Conservation (phyloP, 2,888 invertebrate genomes). For the Leucophenga maculata region DNA sequence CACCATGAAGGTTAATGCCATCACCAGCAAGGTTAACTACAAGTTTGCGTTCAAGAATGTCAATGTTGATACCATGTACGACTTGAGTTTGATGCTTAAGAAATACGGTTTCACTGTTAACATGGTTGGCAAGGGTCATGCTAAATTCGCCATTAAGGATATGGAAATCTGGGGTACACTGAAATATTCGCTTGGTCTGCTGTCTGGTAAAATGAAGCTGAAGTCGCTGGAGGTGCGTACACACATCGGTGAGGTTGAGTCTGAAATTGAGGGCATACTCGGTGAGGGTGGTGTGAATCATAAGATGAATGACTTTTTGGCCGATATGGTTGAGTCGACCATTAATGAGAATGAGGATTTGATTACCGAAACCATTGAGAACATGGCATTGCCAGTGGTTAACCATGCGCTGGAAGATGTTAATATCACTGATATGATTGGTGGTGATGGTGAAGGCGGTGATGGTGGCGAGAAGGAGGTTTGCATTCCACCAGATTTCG, state of each 20-base stretch:
- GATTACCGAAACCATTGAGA: constrained; percentile 59
- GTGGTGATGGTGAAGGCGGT: constrained; percentile 41
- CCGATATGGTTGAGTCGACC: constrained; percentile 52
- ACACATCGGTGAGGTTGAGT: constrained; percentile 61
- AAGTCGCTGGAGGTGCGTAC: constrained; percentile 60
- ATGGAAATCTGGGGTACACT: constrained; percentile 57
- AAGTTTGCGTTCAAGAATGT: constrained; percentile 58
- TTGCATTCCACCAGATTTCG: constrained; percentile 58
- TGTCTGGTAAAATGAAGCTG: constrained; percentile 56
- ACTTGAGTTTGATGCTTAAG: constrained; percentile 54
- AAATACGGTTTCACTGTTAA: constrained; percentile 66
- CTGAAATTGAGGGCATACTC: constrained; percentile 64
- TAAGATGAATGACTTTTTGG: constrained; percentile 61
- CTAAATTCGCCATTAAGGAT: constrained; percentile 59
- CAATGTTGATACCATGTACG: constrained; percentile 59
- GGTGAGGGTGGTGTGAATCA: constrained; percentile 61
- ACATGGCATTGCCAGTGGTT: constrained; percentile 51
- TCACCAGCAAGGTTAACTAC: constrained; percentile 61
- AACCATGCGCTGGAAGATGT: constrained; percentile 55
- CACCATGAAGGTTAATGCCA: constrained; percentile 60
- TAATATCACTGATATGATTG: constrained; percentile 52
- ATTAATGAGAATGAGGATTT: constrained; percentile 64
- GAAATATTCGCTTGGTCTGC: constrained; percentile 60
- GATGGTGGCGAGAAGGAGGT: constrained; percentile 56
- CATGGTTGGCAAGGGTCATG: constrained; percentile 60